Evolutionary conservation across 2,797 vertebrate genomes (phyloP).

Genomic region (Heterohyrax brucei): DNA sequence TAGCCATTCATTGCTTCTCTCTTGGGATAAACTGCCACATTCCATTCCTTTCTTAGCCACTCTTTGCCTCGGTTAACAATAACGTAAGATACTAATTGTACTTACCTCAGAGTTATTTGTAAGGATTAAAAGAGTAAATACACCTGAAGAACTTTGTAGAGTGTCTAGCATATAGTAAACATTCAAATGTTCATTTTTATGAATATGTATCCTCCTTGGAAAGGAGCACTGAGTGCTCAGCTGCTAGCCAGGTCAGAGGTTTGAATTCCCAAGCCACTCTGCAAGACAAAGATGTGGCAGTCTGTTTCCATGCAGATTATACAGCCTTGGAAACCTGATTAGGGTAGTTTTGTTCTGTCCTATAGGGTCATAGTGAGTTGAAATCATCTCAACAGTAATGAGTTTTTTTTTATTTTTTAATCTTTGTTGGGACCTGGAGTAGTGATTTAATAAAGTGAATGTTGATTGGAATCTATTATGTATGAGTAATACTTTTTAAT

Average conservation of each 20-base stretch:
- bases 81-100: background rate
- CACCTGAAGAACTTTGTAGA: background rate
- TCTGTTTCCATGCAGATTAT: no score
- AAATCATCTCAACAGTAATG: no score
- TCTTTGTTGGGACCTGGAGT: background rate
- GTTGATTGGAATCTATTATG: background rate
- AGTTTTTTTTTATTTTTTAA: no score
- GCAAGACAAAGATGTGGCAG: no score
- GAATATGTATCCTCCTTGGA: background rate
- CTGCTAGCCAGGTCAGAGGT: no score
- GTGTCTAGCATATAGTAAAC: background rate
- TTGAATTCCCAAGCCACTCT: no score
- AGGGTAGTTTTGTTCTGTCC: no score
- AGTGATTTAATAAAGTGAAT: slow-evolving; percentile 13
- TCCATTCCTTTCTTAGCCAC: background rate
- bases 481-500: background rate
- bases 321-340: no score
- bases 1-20: background rate
- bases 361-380: no score
- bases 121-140: slow-evolving; percentile 18
- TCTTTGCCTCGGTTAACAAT: slow-evolving; percentile 17
- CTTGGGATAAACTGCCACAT: background rate
- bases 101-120: background rate
- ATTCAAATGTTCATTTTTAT: background rate
- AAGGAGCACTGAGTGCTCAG: no score